Percentiles rank a stretch among this genome's conserved stretches.
phyloP scores from a whole-genome alignment of 2,888 invertebrate genomes.

The Fragum sueziense region DNA sequence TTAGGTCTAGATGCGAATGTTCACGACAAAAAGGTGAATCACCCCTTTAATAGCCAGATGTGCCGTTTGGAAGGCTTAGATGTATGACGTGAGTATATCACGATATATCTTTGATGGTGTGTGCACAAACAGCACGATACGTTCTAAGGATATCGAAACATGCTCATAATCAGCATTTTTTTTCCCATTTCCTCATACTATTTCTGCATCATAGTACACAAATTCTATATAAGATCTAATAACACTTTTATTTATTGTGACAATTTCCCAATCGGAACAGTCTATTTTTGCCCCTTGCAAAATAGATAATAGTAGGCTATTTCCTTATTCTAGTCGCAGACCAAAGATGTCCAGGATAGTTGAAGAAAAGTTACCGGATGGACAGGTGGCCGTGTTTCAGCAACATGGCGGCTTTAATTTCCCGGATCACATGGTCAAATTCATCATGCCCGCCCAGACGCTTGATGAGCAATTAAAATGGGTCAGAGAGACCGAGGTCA shows the following conservation, averaged over 20 bases:
- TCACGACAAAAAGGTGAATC: too few species aligned
- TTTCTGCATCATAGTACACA: too few species aligned
- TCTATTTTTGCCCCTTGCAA: background rate
- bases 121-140: too few species aligned
- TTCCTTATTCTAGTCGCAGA: background rate
- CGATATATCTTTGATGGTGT: too few species aligned
- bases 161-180: too few species aligned
- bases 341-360: background rate
- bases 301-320: background rate
- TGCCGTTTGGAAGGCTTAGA: too few species aligned
- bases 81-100: too few species aligned
- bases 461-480: conserved; percentile 5
- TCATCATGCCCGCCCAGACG: background rate
- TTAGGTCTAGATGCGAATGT: too few species aligned
- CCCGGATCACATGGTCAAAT: background rate
- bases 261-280: background rate
- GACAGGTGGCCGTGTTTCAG: background rate
- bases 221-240: background rate
- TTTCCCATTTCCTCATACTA: too few species aligned
- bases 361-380: background rate
- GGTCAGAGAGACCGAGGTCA: background rate
- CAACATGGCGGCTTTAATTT: background rate
- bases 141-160: too few species aligned
- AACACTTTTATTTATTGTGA: background rate
- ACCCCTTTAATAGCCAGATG: too few species aligned